Conservation (phyloP, 2,888 invertebrate genomes). For the Chironomus tentans region DNA sequence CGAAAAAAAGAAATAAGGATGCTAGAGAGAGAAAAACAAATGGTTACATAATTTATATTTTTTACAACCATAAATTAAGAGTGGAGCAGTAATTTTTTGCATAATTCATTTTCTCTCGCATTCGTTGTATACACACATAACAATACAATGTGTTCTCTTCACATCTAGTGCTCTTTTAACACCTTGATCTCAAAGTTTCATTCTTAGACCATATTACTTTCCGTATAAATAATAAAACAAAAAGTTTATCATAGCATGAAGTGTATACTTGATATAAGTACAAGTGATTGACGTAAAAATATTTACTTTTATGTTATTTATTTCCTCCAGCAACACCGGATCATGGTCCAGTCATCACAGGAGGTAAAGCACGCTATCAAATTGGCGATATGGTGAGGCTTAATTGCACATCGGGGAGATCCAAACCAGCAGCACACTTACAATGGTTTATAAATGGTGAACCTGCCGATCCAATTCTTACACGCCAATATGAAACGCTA, state of each 20-base stretch:
- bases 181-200: not conserved
- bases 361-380: constrained; percentile 71
- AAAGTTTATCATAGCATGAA: too few species aligned
- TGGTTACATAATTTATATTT: constrained; percentile 1
- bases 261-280: not conserved
- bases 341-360: constrained; percentile 34
- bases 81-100: not conserved
- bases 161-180: not conserved
- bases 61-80: constrained; percentile 1
- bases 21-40: not conserved
- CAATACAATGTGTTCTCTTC: not conserved
- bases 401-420: constrained; percentile 75
- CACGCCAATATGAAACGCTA: constrained; percentile 47
- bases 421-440: constrained; percentile 72
- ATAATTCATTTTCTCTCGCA: constrained; percentile 5
- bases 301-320: too few species aligned
- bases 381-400: constrained; percentile 72
- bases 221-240: not conserved
- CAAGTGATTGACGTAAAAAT: not conserved
- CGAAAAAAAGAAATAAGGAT: not conserved
- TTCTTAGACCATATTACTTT: not conserved
- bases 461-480: constrained; percentile 50
- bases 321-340: constrained; percentile 1
- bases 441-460: constrained; percentile 84
- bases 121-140: not conserved